These are phyloP conservation scores for Spilarctia lutea DNA, from an alignment of 2,888 invertebrate genomes.

Conservation along the genomic window DNA sequence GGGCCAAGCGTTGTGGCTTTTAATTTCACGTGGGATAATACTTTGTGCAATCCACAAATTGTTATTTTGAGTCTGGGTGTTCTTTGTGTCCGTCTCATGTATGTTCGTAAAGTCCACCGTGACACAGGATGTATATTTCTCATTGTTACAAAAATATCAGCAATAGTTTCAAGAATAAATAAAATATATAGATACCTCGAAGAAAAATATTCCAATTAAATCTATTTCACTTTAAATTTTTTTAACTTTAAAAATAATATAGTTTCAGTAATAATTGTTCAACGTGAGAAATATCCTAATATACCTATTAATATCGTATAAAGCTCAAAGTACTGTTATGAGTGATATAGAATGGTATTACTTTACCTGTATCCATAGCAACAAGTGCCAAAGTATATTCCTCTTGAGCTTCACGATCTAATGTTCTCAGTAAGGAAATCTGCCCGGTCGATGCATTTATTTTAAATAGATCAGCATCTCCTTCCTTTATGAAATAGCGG, in stretches of 20 bases:
- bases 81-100: no score
- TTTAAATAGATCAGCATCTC: slow-evolving; percentile 95
- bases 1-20: no score
- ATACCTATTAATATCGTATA: not conserved
- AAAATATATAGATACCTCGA: not conserved
- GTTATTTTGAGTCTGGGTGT: no score
- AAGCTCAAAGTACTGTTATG: not conserved
- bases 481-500: slow-evolving; percentile 97
- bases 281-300: no score
- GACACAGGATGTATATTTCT: no score
- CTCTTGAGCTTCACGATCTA: slow-evolving; percentile 94
- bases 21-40: no score
- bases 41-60: no score
- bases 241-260: not conserved
- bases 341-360: not conserved
- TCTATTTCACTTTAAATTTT: not conserved
- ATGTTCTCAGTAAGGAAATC: slow-evolving; percentile 92
- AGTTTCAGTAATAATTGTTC: no score
- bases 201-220: not conserved
- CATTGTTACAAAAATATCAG: no score
- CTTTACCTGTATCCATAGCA: slow-evolving; percentile 97
- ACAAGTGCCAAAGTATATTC: slow-evolving; percentile 95
- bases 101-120: no score
- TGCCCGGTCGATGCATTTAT: slow-evolving; percentile 97
- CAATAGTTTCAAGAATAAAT: not conserved